These are phyloP conservation scores for Mesaphorura yosii DNA, from an alignment of 1,140 invertebrate species.

Conservation along the genomic window DNA sequence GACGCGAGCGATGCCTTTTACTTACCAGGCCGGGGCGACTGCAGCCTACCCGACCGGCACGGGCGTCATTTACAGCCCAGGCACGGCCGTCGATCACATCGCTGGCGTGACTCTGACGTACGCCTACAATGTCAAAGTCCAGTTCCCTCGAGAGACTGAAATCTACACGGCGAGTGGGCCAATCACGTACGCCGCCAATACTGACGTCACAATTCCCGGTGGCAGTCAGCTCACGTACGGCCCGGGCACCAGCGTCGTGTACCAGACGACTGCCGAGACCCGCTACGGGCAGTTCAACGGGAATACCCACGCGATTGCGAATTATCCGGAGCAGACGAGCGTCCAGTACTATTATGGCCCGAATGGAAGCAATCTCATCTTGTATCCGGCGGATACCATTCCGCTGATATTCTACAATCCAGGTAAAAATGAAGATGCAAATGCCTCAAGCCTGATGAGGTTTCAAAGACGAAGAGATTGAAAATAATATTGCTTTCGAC, in stretches of 20 bases:
- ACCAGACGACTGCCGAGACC: not conserved
- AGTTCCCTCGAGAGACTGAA: not conserved
- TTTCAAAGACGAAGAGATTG: too few relatives aligned
- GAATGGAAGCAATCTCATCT: not conserved
- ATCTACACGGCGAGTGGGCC: not conserved
- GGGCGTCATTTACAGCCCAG: not conserved
- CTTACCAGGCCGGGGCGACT: not conserved
- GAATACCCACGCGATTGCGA: not conserved
- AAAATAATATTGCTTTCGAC: too few relatives aligned
- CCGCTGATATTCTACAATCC: slow-evolving; percentile 3
- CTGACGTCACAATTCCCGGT: not conserved
- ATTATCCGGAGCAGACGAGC: not conserved
- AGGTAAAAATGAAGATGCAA: too few relatives aligned
- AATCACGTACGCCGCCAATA: not conserved
- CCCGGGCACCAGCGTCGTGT: not conserved
- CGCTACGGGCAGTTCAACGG: not conserved
- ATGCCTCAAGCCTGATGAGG: too few relatives aligned
- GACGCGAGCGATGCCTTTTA: not conserved
- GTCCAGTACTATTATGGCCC: not conserved
- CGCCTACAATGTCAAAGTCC: not conserved
- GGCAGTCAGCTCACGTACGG: not conserved
- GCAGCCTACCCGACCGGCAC: not conserved
- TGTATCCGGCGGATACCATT: not conserved
- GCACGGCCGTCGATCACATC: not conserved
- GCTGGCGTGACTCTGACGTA: not conserved